Evolutionary conservation across 2,797 vertebrate species (phyloP).

Genomic region (Cichlasoma orientale): DNA sequence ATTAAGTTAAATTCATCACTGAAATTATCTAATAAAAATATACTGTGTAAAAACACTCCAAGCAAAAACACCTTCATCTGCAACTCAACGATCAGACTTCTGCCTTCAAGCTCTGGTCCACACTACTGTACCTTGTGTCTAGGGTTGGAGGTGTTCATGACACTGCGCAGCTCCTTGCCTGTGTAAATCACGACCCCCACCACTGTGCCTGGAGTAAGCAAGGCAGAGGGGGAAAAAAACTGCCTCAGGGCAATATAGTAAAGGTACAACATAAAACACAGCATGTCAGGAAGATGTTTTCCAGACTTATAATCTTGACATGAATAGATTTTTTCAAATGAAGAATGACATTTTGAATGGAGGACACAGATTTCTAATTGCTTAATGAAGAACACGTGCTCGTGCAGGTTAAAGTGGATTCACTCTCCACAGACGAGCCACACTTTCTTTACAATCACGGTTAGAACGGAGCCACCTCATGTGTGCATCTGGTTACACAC

Average conservation of each 20-base stretch:
- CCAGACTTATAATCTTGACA: constrained; percentile 58
- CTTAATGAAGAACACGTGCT: constrained; percentile 59
- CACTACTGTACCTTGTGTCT: constrained; percentile 89
- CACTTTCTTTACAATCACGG: constrained; percentile 1
- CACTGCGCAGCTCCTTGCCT: constrained; percentile 94
- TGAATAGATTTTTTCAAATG: constrained; percentile 51
- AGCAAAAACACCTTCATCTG: background rate
- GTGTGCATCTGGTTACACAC: constrained; percentile 18
- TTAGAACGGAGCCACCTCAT: background rate
- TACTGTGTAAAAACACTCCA: background rate
- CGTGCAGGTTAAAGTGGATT: constrained; percentile 13
- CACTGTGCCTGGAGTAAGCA: constrained; percentile 85
- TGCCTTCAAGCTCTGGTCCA: background rate
- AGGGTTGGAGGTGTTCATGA: constrained; percentile 98
- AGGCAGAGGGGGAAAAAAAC: background rate
- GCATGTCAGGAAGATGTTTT: constrained; percentile 53
- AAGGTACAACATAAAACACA: constrained; percentile 54
- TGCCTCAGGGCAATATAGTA: constrained; percentile 35
- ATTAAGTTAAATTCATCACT: background rate
- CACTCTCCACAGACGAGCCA: background rate
- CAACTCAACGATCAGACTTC: background rate
- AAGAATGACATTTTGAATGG: constrained; percentile 51
- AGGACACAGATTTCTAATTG: constrained; percentile 39
- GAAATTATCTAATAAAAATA: background rate
- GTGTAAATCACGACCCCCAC: constrained; percentile 98